Evolutionary conservation across 2,113 vertebrate species (phyloP).

Genomic region (Tyto alba): DNA sequence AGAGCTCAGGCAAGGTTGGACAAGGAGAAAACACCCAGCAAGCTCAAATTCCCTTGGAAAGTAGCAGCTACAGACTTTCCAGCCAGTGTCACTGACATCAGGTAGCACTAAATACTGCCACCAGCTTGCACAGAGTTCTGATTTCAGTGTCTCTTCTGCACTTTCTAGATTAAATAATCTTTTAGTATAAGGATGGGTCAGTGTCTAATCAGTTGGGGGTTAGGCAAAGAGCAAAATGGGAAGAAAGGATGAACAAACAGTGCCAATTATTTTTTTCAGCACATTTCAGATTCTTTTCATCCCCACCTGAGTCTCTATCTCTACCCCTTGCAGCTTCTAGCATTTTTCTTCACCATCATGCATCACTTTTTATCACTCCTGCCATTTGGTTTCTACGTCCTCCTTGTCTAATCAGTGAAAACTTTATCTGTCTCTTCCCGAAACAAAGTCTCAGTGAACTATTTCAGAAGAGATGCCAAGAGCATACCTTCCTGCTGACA

Average conservation of each 20-base stretch:
- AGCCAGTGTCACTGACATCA: neutral
- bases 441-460: neutral
- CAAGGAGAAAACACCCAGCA: neutral
- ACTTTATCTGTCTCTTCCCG: neutral
- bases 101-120: neutral
- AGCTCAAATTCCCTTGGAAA: neutral
- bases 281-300: neutral
- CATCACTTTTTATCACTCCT: neutral
- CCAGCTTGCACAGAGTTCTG: neutral
- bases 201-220: neutral
- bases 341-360: neutral
- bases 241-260: neutral
- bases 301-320: neutral
- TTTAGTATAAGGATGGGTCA: neutral
- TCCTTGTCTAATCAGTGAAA: neutral
- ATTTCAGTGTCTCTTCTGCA: neutral
- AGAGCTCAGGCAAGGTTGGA: neutral
- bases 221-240: neutral
- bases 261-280: neutral
- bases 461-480: neutral
- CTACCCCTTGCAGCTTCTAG: neutral
- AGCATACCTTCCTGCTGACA: conserved; percentile 12
- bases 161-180: neutral
- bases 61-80: neutral
- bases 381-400: neutral